Evolutionary conservation across 2,888 invertebrate species (phyloP), one percentile per base, ranked within the genome.

Genomic region (Coleophora deauratella): DNA sequence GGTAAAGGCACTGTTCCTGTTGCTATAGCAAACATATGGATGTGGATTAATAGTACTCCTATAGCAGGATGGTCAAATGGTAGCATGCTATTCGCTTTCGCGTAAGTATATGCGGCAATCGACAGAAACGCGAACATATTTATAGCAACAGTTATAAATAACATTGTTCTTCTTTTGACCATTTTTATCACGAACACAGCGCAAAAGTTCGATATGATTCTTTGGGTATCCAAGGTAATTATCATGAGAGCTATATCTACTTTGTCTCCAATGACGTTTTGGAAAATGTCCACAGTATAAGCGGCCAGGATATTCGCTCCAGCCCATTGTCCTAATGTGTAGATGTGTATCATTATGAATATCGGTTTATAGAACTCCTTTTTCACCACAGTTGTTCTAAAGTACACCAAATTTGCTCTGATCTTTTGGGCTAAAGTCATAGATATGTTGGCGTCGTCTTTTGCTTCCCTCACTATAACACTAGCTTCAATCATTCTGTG

Each of bases 1-100:
- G 91, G 91, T 28, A 92, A 55, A 0, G 91, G 90, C 7, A 89
- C 72, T 1, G 88, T 72, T 0, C 91, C 91, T 1, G 88, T 75
- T 0, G 87, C 81, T 28, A 89, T 76, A 2, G 88, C 85, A 13
- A 84, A 73, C 54, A 88, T 88, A 45, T 89, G 71, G 0, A 71
- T 51, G 31, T 77, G 77, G 6, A 73, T 59, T 13, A 80, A 46
- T 2, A 55, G 27, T 1, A 68, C 54, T 1, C 77, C 79, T 38
- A 78, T 52, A 7, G 51, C 45, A 1, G 66, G 67, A 42, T 72
- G 66, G 2, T 67, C 66, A 21, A 59, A 56, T 0, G 65, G 47
- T 9, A 76, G 45, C 40, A 54, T 49, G 0, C 52, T 50, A 2
- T 55, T 48, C 0, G 51, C 45, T 42, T 70, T 75, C 0, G 58